Percentiles rank a stretch among this genome's conserved stretches.
Evolutionary conservation across 2,888 invertebrate genomes (phyloP).

Genomic region (Xestia rhomboidea): DNA sequence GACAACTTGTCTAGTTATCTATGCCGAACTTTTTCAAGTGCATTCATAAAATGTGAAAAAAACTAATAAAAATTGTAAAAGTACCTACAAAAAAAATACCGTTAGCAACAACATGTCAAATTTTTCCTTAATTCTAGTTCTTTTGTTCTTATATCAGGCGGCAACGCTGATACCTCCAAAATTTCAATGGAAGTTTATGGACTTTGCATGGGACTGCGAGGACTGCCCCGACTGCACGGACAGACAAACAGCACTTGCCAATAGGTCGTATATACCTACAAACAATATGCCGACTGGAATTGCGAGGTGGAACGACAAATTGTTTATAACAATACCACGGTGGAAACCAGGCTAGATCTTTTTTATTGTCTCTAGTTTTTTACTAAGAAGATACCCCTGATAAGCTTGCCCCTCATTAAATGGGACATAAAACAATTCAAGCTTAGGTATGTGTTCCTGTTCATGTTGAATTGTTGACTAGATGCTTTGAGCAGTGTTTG

Average conservation of each 20-base stretch:
- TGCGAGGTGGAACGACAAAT: constrained; percentile 92
- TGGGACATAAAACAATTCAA: not conserved
- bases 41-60: not conserved
- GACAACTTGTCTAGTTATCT: not conserved
- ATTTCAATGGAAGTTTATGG: constrained; percentile 92
- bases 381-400: not conserved
- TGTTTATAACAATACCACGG: constrained; percentile 92
- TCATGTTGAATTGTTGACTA: not conserved
- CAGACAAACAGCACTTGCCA: constrained; percentile 88
- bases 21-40: not conserved
- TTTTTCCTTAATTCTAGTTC: constrained; percentile 47
- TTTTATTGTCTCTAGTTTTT: not conserved
- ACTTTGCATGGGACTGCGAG: constrained; percentile 90
- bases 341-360: constrained; percentile 90
- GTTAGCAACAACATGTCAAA: constrained; percentile 45
- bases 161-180: constrained; percentile 78
- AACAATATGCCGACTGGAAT: constrained; percentile 93
- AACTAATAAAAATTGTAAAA: constrained; percentile 13
- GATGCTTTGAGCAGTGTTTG: not conserved
- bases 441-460: not conserved
- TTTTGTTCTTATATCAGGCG: constrained; percentile 51
- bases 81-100: not conserved
- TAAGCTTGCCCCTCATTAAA: not conserved
- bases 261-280: constrained; percentile 90
- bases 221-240: not conserved